A percentile compares a stretch with the other conserved stretches of the same genome.
Conservation (phyloP, 2,113 vertebrate genomes). For the Elephantulus edwardii region DNA sequence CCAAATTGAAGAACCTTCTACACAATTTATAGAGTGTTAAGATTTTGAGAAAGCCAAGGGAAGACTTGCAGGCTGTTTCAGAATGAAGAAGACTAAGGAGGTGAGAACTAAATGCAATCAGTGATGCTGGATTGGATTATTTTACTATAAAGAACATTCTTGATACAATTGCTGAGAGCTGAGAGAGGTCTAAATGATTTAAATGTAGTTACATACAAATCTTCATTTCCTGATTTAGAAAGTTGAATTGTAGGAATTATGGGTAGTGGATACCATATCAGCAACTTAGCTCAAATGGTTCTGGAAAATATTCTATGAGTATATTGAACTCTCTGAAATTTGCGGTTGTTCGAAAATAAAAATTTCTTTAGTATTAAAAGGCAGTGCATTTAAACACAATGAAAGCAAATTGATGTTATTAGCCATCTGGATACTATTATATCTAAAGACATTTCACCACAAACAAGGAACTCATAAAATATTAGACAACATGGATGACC, state of each 20-base stretch:
- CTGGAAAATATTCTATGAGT: not conserved
- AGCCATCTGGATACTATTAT: not conserved
- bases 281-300: not conserved
- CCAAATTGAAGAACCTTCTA: not conserved
- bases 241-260: not conserved
- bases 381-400: constrained; percentile 2
- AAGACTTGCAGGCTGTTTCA: not conserved
- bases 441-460: too few species aligned
- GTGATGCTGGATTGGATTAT: not conserved
- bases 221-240: not conserved
- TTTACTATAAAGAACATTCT: not conserved
- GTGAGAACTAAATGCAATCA: not conserved
- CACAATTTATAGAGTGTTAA: not conserved
- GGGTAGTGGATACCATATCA: not conserved
- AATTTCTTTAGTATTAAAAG: not conserved
- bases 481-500: too few species aligned
- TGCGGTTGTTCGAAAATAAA: not conserved
- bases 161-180: not conserved
- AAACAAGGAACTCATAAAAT: too few species aligned
- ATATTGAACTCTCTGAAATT: not conserved
- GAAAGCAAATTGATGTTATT: not conserved
- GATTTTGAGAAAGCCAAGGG: not conserved
- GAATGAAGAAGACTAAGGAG: not conserved
- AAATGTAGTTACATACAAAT: not conserved
- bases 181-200: not conserved